Base-by-base conservation (phyloP, 1,140 invertebrate genomes). In the Wasmannia auropunctata region DNA sequence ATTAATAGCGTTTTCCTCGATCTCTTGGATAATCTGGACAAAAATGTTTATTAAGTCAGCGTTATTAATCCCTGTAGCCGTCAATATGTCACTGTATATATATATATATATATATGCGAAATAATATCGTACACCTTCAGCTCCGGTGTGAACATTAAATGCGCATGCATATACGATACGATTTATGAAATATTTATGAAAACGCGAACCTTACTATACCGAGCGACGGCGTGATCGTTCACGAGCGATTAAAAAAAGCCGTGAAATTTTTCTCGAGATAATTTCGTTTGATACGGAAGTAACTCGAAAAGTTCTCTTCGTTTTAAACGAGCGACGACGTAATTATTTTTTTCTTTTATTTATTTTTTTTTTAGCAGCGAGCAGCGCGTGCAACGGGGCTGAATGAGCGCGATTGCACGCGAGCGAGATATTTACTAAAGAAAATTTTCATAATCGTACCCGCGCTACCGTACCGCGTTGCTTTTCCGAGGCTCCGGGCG, bases 401-500 rank as follows among this genome's bases (percentile, higher is more conserved):
- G 79, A 67, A 80, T 74, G 43, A 67, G 51, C 72, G 51, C 56
- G 60, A 77, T 43, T 74, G 70, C 79, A 37, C 74, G 54, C 63
- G 51, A 74, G 65, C 86, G 67, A 86, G 72, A 67, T 90, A 87
- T 90, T 90, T 90, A 76, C 87, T 88, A 90, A 90, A 91, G 87
- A 83, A 90, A 91, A 91, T 88, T 72, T 85, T 88, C 56, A 90
- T 90, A 90, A 91, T 91, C 89, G 77, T 60, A 70, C 75, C 46
- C 70, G 83, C 70, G 83, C 54, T 77, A 60, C 40, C 77, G 63
- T n/a, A 69, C 69, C 22, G 63, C 76, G 72, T 49, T 85, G 40
- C 91, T 92, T 93, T 91, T 92, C 92, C 91, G 86, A 83, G 77
- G 88, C 91, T 92, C 91, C 89, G 90, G 88, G 87, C 92, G 88